Conservation (phyloP, 2,888 invertebrate species). For the Serripes groenlandicus region DNA sequence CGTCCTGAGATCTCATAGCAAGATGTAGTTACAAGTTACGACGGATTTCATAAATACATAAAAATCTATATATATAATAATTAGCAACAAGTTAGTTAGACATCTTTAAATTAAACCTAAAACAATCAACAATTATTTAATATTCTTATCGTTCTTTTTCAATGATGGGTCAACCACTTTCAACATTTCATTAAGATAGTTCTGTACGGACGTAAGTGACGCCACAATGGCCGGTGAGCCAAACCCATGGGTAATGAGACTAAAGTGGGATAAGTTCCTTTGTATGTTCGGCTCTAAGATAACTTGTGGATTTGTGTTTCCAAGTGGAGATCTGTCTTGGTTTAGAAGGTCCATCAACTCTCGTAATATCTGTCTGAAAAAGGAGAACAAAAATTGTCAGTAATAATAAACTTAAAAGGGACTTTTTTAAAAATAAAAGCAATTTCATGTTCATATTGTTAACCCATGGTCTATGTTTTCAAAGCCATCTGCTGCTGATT, state of each 20-base stretch:
- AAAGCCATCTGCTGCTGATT: too few species aligned
- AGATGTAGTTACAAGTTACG: too few species aligned
- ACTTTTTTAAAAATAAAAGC: too few species aligned
- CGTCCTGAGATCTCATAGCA: too few species aligned
- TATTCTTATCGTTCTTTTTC: slow-evolving; percentile 55
- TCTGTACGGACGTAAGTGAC: slow-evolving; percentile 98
- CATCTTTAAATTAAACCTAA: too few species aligned
- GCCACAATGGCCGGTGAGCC: slow-evolving; percentile 99
- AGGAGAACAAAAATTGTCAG: neutral
- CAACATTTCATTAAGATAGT: slow-evolving; percentile 97
- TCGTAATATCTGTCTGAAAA: slow-evolving; percentile 94
- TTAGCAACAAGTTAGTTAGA: too few species aligned
- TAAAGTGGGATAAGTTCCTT: slow-evolving; percentile 98
- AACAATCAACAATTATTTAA: slow-evolving; percentile 16
- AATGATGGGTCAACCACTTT: slow-evolving; percentile 93
- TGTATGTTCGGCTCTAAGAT: slow-evolving; percentile 98
- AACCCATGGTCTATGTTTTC: too few species aligned
- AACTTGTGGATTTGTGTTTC: slow-evolving; percentile 97
- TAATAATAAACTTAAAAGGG: too few species aligned
- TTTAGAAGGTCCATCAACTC: slow-evolving; percentile 98
- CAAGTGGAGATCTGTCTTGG: slow-evolving; percentile 98
- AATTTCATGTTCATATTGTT: too few species aligned
- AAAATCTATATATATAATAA: too few species aligned
- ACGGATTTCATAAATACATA: too few species aligned
- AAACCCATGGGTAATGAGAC: slow-evolving; percentile 99